Base-by-base conservation (phyloP, 2,113 vertebrate genomes). In the Bolborhynchus lineola region DNA sequence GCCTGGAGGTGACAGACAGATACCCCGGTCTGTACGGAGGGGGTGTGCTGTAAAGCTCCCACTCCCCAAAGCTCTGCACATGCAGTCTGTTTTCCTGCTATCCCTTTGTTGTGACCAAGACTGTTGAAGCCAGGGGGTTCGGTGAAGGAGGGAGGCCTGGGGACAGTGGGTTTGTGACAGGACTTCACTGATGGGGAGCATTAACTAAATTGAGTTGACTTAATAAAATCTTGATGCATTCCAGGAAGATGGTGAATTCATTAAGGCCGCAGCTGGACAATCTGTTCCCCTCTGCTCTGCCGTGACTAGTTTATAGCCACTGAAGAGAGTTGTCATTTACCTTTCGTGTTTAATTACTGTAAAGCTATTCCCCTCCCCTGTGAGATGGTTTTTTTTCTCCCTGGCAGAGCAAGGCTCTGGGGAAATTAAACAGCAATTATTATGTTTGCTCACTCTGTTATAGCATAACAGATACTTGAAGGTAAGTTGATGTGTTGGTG, bases 211-310 rank as follows among this genome's bases (percentile, higher is more conserved):
- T 74, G 90, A 59, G 53, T 92, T 88, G 94, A 59, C 91, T 95
- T 94, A 95, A 93, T 95, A 91, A 91, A 95, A 90, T 91, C 93
- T 74, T 72, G 87, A 42, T 69, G 91, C 81, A 10, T 92, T 92
- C 81, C 95, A 93, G 94, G 41, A 93, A 95, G 91, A 93, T 82
- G 63, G 95, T 85, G 95, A 96, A 96, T 96, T 97, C 95, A 96
- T 95, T 94, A 87, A 72, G 63, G 60, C 84, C 86, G 10, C 95
- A 89, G 94, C 96, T 92, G 95, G 95, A 77, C 87, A 42, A 2
- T 74, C 83, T 88, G 88, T 71, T 86, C 82, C 62, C 72, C 90
- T 86, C 16, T 47, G 82, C 17, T 80, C 55, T 69, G 82, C 71
- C 59, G 1, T 41, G 72, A 17, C 82, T 78, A 31, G 20, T 7